Conservation (phyloP, 2,888 invertebrate genomes). For the Pemphredon lugubris region DNA sequence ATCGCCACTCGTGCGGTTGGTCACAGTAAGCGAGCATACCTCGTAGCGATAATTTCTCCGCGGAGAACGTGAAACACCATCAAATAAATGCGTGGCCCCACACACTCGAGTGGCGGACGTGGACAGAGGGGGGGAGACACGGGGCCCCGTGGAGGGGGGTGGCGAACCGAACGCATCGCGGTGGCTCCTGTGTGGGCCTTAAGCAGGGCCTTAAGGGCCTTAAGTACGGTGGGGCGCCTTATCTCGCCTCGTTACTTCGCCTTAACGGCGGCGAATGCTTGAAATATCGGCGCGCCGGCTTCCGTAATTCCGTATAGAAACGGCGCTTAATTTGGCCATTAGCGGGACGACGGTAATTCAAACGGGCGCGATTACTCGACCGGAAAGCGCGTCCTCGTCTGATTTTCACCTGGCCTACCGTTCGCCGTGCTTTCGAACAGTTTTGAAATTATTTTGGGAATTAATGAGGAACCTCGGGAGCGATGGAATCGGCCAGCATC, state of each 20-base stretch:
- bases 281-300: conserved; percentile 77
- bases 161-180: conserved; percentile 33
- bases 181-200: conserved; percentile 67
- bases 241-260: conserved; percentile 79
- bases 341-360: conserved; percentile 66
- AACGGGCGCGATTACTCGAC: conserved; percentile 58
- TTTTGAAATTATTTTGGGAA: not conserved
- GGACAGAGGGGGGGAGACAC: conserved; percentile 21
- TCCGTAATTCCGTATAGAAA: conserved; percentile 76
- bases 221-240: conserved; percentile 72
- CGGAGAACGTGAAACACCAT: conserved; percentile 70
- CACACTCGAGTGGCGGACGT: conserved; percentile 51
- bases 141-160: conserved; percentile 17
- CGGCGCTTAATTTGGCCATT: conserved; percentile 73
- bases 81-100: conserved; percentile 72
- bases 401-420: conserved; percentile 55
- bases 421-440: conserved; percentile 26
- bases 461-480: too few relatives aligned
- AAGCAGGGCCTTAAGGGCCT: conserved; percentile 59
- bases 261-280: conserved; percentile 78
- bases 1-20: conserved; percentile 64
- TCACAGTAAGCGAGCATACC: conserved; percentile 74
- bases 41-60: conserved; percentile 75
- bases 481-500: too few relatives aligned
- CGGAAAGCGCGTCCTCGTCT: conserved; percentile 47